Percentiles rank a stretch among this genome's conserved stretches.
phyloP scores from a whole-genome alignment of 2,888 invertebrate genomes.

The Augiades crinisus region DNA sequence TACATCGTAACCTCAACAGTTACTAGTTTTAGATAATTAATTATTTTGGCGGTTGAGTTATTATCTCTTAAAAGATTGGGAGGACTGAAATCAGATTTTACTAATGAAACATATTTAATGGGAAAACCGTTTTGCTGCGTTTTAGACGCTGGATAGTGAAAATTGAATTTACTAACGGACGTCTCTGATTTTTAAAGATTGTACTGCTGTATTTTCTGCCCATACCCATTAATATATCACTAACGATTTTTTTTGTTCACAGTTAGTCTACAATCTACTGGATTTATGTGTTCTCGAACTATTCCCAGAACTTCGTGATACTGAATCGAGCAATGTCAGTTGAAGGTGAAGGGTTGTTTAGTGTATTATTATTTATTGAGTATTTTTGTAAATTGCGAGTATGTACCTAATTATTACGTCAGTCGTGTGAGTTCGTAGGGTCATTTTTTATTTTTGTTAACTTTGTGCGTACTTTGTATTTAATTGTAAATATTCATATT shows the following conservation, averaged over 20 bases:
- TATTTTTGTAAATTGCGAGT: constrained; percentile 43
- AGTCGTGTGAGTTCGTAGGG: constrained; percentile 31
- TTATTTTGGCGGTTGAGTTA: no score
- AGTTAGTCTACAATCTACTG: constrained; percentile 89
- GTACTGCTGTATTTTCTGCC: background rate
- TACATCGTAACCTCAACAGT: no score
- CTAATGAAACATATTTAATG: no score
- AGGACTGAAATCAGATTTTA: no score
- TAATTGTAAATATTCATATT: constrained; percentile 49
- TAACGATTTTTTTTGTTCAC: constrained; percentile 50
- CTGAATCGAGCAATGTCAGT: constrained; percentile 45
- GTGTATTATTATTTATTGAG: constrained; percentile 32
- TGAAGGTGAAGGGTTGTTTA: constrained; percentile 40
- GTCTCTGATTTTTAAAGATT: no score
- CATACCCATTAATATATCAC: background rate
- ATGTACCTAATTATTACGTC: no score
- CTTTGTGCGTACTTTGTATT: constrained; percentile 40
- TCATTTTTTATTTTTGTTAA: constrained; percentile 38
- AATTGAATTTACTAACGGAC: no score
- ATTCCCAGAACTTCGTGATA: constrained; percentile 84
- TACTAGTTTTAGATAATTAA: no score
- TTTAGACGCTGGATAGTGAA: no score
- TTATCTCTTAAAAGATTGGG: no score
- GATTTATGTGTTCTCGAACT: constrained; percentile 88
- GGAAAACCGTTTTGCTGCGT: no score